Base-by-base conservation (phyloP, 2,888 invertebrate species). In the Coenonympha arcania region DNA sequence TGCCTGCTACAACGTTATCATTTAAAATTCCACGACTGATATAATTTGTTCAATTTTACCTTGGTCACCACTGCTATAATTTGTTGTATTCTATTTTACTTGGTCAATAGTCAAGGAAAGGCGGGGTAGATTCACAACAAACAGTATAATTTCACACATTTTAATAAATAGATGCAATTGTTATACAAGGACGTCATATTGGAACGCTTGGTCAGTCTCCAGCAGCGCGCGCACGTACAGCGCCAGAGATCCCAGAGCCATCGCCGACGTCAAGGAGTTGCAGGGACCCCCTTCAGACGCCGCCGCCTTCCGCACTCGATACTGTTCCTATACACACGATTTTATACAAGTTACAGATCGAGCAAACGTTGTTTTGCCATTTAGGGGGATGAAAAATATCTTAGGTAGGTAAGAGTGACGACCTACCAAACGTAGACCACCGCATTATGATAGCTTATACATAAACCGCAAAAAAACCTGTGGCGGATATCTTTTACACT, bases 151-250 rank as follows among this genome's bases (percentile, higher is more conserved):
- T 15, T 15, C 31, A 15, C 16, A 15, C 15, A 16, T 33, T 16
- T 33, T 33, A 15, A 33, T 16, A 16, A 33, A 9, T 33, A 33
- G 1, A 4, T 33, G 16, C 3, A 4, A 3, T 37, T 4, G 22
- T 30, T 18, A 82, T 4, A 62, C 63, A 15, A 85, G 60, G 2
- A 84, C 73, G 54, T 85, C 85, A 48, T 86, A 86, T 54, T 86
- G 85, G 55, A 86, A 86, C 1, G 85, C 83, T 57, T 82, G 82
- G 55, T 86, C 85, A 0, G 84, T 81, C 58, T 86, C 85, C 28
- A 85, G 60, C 2, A 86, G 61, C 0, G 85, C 81, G 51, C 85
- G 64, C n/a, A 79, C 61, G 55, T 85, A 85, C 15, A 85, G 52
- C 1, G 71, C 74, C 33, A 86, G 58, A 1, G 81, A 76, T 0